These are phyloP conservation scores for Chironex yamaguchii DNA, from an alignment of 30 jellyfish, hydroid and myxozoan species.

Conservation along the genomic window DNA sequence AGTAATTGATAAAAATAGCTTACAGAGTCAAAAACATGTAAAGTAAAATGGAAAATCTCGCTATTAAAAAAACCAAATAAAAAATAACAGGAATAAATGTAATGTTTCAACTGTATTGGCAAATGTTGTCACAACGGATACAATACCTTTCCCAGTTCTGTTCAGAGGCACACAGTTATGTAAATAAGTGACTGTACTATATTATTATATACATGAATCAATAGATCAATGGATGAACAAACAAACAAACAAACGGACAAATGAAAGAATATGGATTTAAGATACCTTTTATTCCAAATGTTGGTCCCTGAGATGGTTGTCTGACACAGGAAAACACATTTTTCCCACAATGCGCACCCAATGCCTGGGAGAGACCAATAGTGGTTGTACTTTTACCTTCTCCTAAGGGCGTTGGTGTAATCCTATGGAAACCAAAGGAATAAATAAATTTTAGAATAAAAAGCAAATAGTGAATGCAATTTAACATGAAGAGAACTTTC, in stretches of 20 bases:
- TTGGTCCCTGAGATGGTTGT: conserved; percentile 98
- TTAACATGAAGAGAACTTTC: too few relatives aligned
- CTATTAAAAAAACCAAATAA: neutral
- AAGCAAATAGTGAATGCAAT: too few relatives aligned
- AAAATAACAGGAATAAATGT: too few relatives aligned
- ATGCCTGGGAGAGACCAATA: conserved; percentile 86
- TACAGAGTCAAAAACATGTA: neutral
- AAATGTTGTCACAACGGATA: too few relatives aligned
- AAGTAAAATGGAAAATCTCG: neutral
- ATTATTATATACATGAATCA: too few relatives aligned
- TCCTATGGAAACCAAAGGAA: conserved; percentile 54
- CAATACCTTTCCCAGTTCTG: too few relatives aligned
- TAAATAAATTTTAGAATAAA: too few relatives aligned
- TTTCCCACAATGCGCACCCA: conserved; percentile 75
- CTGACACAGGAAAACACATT: conserved; percentile 89
- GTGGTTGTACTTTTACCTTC: conserved; percentile 98
- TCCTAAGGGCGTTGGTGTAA: conserved; percentile 97
- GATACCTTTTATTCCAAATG: conserved; percentile 95
- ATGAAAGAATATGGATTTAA: neutral
- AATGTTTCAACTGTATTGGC: too few relatives aligned
- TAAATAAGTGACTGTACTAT: too few relatives aligned
- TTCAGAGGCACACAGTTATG: too few relatives aligned
- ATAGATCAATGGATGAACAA: neutral
- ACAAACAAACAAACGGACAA: neutral
- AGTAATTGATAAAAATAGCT: neutral